Conservation (phyloP, 2,113 vertebrate genomes). For the Lasiurus borealis region DNA sequence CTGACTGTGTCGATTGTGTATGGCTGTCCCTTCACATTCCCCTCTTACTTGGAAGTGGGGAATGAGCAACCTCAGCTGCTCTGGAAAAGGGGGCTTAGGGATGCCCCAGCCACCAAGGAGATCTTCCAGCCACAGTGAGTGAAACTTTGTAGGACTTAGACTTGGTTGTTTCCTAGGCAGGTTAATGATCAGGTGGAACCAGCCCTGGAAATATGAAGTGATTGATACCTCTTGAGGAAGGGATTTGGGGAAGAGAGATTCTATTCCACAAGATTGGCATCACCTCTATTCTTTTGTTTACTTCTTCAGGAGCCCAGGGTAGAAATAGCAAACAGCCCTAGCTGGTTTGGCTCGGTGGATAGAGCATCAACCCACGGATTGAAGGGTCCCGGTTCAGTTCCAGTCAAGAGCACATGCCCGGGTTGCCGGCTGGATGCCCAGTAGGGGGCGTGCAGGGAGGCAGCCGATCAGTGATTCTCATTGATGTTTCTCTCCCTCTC, state of each 20-base stretch:
- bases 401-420: no score
- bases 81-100: conserved; percentile 3
- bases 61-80: background rate
- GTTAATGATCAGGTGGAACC: conserved; percentile 41
- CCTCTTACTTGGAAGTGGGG: background rate
- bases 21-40: no score
- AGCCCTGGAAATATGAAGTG: conserved; percentile 54
- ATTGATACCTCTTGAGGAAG: conserved; percentile 46
- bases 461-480: no score
- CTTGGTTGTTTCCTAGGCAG: conserved; percentile 60
- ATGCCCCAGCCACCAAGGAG: background rate
- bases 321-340: background rate
- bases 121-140: conserved; percentile 4
- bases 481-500: no score
- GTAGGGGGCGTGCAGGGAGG: no score
- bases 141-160: conserved; percentile 59
- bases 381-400: no score
- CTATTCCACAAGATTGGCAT: conserved; percentile 62
- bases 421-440: no score
- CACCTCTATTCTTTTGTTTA: conserved; percentile 19
- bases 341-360: no score
- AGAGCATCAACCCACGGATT: no score
- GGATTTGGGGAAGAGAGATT: conserved; percentile 59
- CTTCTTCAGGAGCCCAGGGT: conserved; percentile 38
- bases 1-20: no score